These are phyloP conservation scores for Forbesichthys agassizii DNA, from an alignment of 2,113 vertebrate genomes.

Conservation along the genomic window DNA sequence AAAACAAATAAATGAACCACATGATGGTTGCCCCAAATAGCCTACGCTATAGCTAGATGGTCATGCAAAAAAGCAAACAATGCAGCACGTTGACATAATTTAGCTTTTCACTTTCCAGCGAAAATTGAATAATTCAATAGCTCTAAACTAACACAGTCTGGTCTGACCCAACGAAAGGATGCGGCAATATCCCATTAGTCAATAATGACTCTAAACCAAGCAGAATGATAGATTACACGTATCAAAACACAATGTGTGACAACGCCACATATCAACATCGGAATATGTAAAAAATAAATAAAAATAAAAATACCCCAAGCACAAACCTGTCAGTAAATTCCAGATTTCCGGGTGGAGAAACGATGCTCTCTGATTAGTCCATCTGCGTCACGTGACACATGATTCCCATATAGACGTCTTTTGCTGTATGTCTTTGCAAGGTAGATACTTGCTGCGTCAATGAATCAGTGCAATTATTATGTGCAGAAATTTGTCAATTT, in stretches of 20 bases:
- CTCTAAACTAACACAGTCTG: constrained; percentile 6
- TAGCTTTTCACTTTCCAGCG: no score
- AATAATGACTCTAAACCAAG: constrained; percentile 17
- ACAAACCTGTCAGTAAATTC: constrained; percentile 55
- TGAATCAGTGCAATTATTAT: background rate
- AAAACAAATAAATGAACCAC: background rate
- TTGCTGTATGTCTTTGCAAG: no score
- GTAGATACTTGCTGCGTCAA: background rate
- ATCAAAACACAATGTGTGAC: background rate
- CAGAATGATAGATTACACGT: background rate
- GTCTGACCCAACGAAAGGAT: constrained; percentile 20
- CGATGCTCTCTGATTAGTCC: constrained; percentile 59
- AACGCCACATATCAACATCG: background rate
- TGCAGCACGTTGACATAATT: no score
- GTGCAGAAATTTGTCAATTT: background rate
- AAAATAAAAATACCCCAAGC: constrained; percentile 22
- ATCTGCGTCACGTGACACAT: constrained; percentile 33
- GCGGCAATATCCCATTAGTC: constrained; percentile 12
- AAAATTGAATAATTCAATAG: background rate
- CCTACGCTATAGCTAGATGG: no score
- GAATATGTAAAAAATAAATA: no score
- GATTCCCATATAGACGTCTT: background rate
- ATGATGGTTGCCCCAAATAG: no score
- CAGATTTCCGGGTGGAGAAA: constrained; percentile 66
- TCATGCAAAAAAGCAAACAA: no score